Conservation (phyloP, 1,140 invertebrate species). For the Drosophila melanogaster region Release_6_plus_ISO1_MT NT_037436.4:16460001-16460500, state of each 20-base stretch:
- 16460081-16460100: not conserved
- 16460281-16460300: too few species aligned
- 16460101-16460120: constrained; percentile 1
- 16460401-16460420: not conserved
- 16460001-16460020: constrained; percentile 6
- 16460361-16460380: constrained; percentile 6
- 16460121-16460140: not conserved
- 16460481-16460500: constrained; percentile 71
- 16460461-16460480: constrained; percentile 49
- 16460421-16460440: constrained; percentile 51
- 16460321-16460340: too few species aligned
- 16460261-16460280: too few species aligned
- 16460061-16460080: constrained; percentile 24
- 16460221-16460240: too few species aligned
- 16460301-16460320: too few species aligned
- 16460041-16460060: constrained; percentile 18
- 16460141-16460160: not conserved
- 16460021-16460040: not conserved
- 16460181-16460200: not conserved
- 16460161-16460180: not conserved
- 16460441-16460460: constrained; percentile 35
- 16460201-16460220: not conserved
- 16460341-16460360: not conserved
- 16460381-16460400: constrained; percentile 9
- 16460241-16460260: too few species aligned